Percentiles rank a stretch among this genome's conserved stretches.
Conservation (phyloP, 2,888 invertebrate genomes). For the Ennomos quercinarius region DNA sequence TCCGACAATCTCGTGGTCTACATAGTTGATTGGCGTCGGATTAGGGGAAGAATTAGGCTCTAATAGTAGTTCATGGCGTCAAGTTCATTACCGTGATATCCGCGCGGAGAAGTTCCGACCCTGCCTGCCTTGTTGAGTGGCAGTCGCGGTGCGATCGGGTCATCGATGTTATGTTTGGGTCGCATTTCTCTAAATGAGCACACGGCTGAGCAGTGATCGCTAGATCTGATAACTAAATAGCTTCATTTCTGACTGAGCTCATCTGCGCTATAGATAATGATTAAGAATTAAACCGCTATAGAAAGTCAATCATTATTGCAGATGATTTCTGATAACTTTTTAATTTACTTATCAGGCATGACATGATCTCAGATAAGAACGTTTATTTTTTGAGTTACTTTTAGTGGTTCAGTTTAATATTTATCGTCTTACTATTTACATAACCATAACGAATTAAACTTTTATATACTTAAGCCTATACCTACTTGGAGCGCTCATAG, state of each 20-base stretch:
- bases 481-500: too few relatives aligned
- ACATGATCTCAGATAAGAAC: slow-evolving; percentile 11
- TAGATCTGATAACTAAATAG: slow-evolving; percentile 74
- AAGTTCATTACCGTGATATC: slow-evolving; percentile 74
- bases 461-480: too few relatives aligned
- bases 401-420: too few relatives aligned
- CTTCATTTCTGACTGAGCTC: slow-evolving; percentile 68
- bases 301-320: slow-evolving; percentile 77
- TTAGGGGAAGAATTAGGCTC: slow-evolving; percentile 74
- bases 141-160: slow-evolving; percentile 65
- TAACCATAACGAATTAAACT: too few relatives aligned
- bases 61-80: slow-evolving; percentile 56
- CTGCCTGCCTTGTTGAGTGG: slow-evolving; percentile 63
- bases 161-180: slow-evolving; percentile 69
- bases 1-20: slow-evolving; percentile 80
- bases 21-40: slow-evolving; percentile 81
- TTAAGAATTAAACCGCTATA: slow-evolving; percentile 72
- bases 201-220: slow-evolving; percentile 59
- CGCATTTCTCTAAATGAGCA: slow-evolving; percentile 59
- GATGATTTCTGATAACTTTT: slow-evolving; percentile 54
- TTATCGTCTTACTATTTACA: too few relatives aligned
- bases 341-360: slow-evolving; percentile 42
- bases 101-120: slow-evolving; percentile 70
- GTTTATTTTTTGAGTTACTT: slow-evolving; percentile 4
- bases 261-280: slow-evolving; percentile 65